Base-by-base conservation (phyloP, 2,888 invertebrate genomes). In the Strigamia crassipes region DNA sequence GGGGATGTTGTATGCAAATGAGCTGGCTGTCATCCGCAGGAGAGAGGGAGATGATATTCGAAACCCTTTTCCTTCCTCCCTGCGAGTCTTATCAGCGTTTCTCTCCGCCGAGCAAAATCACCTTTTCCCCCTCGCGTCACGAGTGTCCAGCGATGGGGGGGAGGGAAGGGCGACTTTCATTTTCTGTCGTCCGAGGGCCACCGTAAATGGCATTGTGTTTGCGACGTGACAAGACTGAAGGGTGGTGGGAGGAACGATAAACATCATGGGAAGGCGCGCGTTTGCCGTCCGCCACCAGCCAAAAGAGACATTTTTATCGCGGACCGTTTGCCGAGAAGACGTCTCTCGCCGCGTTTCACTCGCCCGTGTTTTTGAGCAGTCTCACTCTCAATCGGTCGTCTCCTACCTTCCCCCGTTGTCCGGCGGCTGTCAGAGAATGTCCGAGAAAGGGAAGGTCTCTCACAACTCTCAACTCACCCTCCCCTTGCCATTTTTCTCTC, bases 151-250 rank as follows among this genome's bases (percentile, higher is more conserved):
- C 56, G 56, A 56, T 56, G 56, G 56, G 56, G 51, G 9, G 56
- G n/a, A 21, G 21, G 56, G 56, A 56, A 56, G 56, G 56, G 56
- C 56, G n/a, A 56, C 56, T 56, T 56, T 56, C 56, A 56, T 56
- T 56, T 51, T 56, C 56, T 56, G 56, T 56, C 56, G 56, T 56
- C 56, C 56, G 56, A 56, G 56, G 18, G 18, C 56, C 56, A 56
- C 56, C 56, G 56, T 56, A 56, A 56, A 56, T 56, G 56, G 56
- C 56, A 56, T 56, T 56, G 56, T 56, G 56, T 18, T n/a, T 41
- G 79, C 34, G 79, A 79, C 79, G 79, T 79, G 79, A 79, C 79
- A 79, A 79, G 79, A 79, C 79, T 79, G 79, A 79, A 42, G 56
- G 56, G 56, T 56, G 56, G 56, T 56, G 56, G 56, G 56, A 56